Evolutionary conservation across 1,140 invertebrate species (phyloP), one percentile per base, ranked within the genome.

Genomic region (Pseudomyrmex cubaensis): DNA sequence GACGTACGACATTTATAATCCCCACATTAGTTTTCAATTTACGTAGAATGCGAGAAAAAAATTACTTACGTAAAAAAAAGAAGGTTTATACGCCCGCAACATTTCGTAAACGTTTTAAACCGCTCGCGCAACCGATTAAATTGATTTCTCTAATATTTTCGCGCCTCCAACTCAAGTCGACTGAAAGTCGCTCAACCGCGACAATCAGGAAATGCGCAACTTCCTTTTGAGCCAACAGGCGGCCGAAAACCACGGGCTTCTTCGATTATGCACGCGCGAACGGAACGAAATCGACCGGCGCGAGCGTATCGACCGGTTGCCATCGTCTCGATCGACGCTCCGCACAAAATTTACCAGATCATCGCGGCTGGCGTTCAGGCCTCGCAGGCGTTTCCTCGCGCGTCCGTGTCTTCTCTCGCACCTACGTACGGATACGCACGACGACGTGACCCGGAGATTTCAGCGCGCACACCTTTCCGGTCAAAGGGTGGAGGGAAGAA

Each of bases 191-290:
- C 1, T 9, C 44, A 72, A 72, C 15, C 54, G 66, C 64, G 22
- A 80, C 66, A 78, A 70, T 61, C 54, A 25, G 54, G 8, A 72
- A 80, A 44, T 17, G 66, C 54, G 48, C 76, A 20, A 70, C 12
- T 35, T 80, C 12, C 20, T 57, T 70, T 70, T 50, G n/a, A 25
- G 3, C 25, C 64, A 48, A 59, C 64, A 70, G 15, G n/a, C 20
- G 22, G 63, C 70, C 87, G 80, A 89, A 88, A 88, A 86, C 80
- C 76, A 7, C 35, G 75, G 69, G 66, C 77, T 59, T 52, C 77
- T 13, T 8, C 84, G 80, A 89, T 89, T 89, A 67, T 88, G 13
- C 87, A 89, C 87, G 87, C 84, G 78, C 80, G 69, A 82, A 72
- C 76, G 74, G 61, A 82, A 75, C 84, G 72, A 86, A 89, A 89